phyloP scores from a whole-genome alignment of 2,113 vertebrate species.

The Cyphomyrus plagiostoma region DNA sequence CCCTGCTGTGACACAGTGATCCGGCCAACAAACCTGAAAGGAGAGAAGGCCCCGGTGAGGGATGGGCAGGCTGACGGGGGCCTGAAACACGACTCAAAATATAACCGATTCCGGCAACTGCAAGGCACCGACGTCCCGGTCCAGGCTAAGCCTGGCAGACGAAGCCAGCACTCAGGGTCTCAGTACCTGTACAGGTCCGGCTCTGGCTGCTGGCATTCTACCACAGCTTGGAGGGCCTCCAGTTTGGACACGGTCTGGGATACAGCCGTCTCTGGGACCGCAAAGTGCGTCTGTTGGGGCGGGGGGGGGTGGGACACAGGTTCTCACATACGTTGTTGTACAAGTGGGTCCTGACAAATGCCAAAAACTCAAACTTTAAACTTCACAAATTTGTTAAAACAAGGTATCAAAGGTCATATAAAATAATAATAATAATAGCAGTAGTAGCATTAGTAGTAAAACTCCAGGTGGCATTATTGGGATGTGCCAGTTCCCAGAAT shows the following conservation, averaged over 20 bases:
- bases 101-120: neutral
- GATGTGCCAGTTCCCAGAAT: neutral
- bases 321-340: neutral
- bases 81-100: neutral
- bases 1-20: slow-evolving; percentile 80
- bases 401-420: neutral
- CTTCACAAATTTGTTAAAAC: no score
- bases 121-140: neutral
- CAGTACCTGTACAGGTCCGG: slow-evolving; percentile 90
- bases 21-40: slow-evolving; percentile 84
- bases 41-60: slow-evolving; percentile 19
- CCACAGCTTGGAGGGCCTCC: slow-evolving; percentile 81
- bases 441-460: no score
- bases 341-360: neutral
- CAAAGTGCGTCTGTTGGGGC: slow-evolving; percentile 70
- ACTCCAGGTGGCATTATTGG: neutral
- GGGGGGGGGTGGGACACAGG: neutral
- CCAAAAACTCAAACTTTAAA: neutral
- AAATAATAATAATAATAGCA: neutral
- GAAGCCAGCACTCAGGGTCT: neutral
- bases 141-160: neutral
- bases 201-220: slow-evolving; percentile 95
- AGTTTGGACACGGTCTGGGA: slow-evolving; percentile 82
- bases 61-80: neutral
- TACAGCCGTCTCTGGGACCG: slow-evolving; percentile 85